Base-by-base conservation (phyloP, 64 coral and sea anemone genomes). In the Acropora yongei region DNA sequence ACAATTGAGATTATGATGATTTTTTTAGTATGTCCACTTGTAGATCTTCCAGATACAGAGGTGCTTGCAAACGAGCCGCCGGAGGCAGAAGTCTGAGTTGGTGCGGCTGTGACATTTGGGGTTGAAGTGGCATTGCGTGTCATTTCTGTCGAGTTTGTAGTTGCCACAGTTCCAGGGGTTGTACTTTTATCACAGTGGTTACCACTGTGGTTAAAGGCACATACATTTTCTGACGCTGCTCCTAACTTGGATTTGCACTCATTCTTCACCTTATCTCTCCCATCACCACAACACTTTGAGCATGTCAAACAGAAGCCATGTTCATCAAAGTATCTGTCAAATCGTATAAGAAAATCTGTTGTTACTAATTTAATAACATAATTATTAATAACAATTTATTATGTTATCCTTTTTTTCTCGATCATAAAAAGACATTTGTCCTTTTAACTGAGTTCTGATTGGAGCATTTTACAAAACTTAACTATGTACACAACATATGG, bases 281-380 rank as follows among this genome's bases (percentile, higher is more conserved):
- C 58, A 72, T 87, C 83, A 0, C 91, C 91, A 93, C 91, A 93
- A 47, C 91, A 93, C 20, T 16, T 78, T 3, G 91, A 93, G 45
- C 91, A 93, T 49, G 58, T 6, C 2, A 44, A 10, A 47, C 91
- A 93, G 10, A 2, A n/a, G 7, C 67, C 63, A 19, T 18, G 11
- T 7, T 4, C 11, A 69, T 84, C 42, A 65, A 68, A 84, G 30
- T 84, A 84, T 63, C 81, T 84, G 44, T 18, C 42, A 66, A 84
- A 10, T 45, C 2, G 48, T 11, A 69, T n/a, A 44, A 44, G 10
- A 13, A 44, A 44, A 75, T 10, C 10, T 55, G 10, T 30, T 30
- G 30, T 30, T 30, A 30, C 30, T 30, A 30, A 30, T 30, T 30
- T 30, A 30, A 30, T 30, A 30, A 30, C 30, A 30, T 30, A 30